Base-by-base conservation (phyloP, 2,113 vertebrate species). In the Tor tambroides region DNA sequence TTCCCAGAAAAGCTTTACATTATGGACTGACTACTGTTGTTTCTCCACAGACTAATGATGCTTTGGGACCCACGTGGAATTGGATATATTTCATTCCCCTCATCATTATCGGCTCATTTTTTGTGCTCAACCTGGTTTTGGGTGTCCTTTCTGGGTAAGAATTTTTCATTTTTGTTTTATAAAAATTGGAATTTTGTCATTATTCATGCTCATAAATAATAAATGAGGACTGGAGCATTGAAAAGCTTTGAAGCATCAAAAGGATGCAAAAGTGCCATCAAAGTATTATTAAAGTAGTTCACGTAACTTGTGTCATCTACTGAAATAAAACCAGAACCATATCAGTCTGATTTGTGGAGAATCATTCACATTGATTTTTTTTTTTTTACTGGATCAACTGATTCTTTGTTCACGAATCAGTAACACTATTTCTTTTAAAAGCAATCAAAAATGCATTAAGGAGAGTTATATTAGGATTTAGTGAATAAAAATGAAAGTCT, bases 1-100 rank as follows among this genome's bases (percentile, higher is more conserved):
- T n/a, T 74, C 41, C 32, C 5, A 23, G 19, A 10, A 32, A 41
- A 6, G 4, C 21, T 41, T 38, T 72, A 23, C 19, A 23, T 72
- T 5, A 38, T 74, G 10, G 2, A 12, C 43, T 15, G 12, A 49
- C 26, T 77, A 8, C 26, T 77, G 74, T 49, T 49, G 15, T 77
- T 46, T 77, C n/a, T 46, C 14, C 38, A 51, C 93, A 99, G 98
- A 97, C 99, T 28, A 99, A 99, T 0, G 98, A 99, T 88, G 98
- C 98, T 61, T 95, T 99, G 82, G 98, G 98, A 46, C 92, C 95
- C 10, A 96, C 96, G 8, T 99, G 97, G 97, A 98, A 98, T 87
- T 99, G 98, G 98, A 96, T 99, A 82, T 99, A 99, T 92, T 99
- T 99, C 21, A 97, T 99, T 89, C 98, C 97, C 82, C 97, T 99